Conservation (phyloP, 2,797 vertebrate species). For the Rhinatrema bivittatum region DNA sequence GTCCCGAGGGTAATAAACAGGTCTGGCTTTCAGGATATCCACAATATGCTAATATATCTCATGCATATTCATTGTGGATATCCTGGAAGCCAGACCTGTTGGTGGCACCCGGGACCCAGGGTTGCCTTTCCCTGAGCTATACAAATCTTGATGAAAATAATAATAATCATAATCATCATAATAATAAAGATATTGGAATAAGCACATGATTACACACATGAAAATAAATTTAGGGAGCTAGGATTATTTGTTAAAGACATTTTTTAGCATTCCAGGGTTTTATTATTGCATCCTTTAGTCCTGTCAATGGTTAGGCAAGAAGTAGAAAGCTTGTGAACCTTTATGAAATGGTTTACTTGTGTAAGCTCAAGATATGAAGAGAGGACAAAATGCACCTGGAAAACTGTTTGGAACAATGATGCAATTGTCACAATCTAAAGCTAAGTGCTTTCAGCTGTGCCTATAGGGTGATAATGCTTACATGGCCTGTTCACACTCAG, state of each 20-base stretch:
- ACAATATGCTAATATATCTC: too few relatives aligned
- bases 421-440: slow-evolving; percentile 49
- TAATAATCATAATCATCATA: too few relatives aligned
- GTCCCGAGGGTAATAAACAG: too few relatives aligned
- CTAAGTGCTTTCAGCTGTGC: slow-evolving; percentile 76
- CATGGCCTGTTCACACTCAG: slow-evolving; percentile 35
- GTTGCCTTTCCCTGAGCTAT: too few relatives aligned
- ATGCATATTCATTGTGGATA: too few relatives aligned
- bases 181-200: too few relatives aligned
- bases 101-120: too few relatives aligned
- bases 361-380: slow-evolving; percentile 58
- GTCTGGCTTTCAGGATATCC: too few relatives aligned
- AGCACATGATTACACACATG: too few relatives aligned
- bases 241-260: background rate
- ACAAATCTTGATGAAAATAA: too few relatives aligned
- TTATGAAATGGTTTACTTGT: slow-evolving; percentile 51
- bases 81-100: too few relatives aligned
- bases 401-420: slow-evolving; percentile 50
- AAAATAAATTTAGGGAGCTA: slow-evolving; percentile 1
- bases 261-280: background rate
- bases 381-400: slow-evolving; percentile 50
- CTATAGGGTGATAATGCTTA: slow-evolving; percentile 58
- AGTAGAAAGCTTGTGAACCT: slow-evolving; percentile 24
- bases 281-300: background rate
- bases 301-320: slow-evolving; percentile 8